These are phyloP conservation scores for Elgaria multicarinata DNA, from an alignment of 2,113 vertebrate genomes.

Conservation along the genomic window DNA sequence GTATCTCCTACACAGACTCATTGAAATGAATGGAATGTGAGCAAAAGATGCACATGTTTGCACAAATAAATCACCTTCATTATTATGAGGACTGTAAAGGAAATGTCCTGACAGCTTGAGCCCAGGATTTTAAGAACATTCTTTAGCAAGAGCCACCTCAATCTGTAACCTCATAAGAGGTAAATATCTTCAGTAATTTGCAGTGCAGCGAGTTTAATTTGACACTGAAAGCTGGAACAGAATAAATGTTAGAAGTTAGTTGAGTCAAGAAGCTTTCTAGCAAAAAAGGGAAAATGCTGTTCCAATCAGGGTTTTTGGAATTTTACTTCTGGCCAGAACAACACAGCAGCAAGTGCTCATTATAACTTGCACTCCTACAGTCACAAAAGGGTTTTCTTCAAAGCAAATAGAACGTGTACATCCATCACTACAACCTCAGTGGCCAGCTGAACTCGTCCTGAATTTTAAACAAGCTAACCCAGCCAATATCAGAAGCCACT, in stretches of 20 bases:
- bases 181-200: not conserved
- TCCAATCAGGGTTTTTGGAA: conserved; percentile 17
- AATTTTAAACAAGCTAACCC: conserved; percentile 53
- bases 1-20: not conserved
- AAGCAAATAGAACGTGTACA: conserved; percentile 42
- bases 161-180: not conserved
- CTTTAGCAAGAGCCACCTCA: not conserved
- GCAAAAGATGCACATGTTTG: not conserved
- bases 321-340: conserved; percentile 31
- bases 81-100: not conserved
- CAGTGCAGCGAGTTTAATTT: not conserved
- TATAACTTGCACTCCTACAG: conserved; percentile 28
- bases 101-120: not conserved
- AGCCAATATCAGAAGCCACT: conserved; percentile 31
- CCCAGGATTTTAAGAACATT: not conserved
- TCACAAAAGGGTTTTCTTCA: not conserved
- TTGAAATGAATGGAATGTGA: not conserved
- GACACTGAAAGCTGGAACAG: conserved; percentile 6
- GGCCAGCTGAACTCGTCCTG: conserved; percentile 41
- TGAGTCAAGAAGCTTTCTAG: conserved; percentile 31
- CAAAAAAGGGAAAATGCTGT: not conserved
- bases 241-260: conserved; percentile 14
- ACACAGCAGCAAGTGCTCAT: conserved; percentile 37
- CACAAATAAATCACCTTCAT: not conserved
- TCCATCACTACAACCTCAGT: conserved; percentile 36